phyloP scores from a whole-genome alignment of 2,888 invertebrate species.

The Ptychoptera albimana region DNA sequence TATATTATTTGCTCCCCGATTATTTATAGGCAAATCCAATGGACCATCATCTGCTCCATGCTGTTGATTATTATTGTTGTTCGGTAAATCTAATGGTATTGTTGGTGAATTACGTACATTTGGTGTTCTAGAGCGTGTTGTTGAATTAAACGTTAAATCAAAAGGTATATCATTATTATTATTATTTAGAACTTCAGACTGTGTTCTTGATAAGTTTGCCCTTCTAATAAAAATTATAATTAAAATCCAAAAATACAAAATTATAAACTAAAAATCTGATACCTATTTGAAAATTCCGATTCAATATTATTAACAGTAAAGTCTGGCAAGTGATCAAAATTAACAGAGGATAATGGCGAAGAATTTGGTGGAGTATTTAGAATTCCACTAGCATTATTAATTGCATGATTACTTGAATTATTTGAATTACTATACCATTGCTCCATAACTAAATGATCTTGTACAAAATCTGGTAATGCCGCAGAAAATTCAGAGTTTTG shows the following conservation, averaged over 20 bases:
- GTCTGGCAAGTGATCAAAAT: slow-evolving; percentile 16
- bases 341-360: slow-evolving; percentile 18
- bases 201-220: neutral
- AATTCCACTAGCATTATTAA: slow-evolving; percentile 1
- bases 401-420: slow-evolving; percentile 14
- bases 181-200: neutral
- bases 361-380: slow-evolving; percentile 19
- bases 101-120: neutral
- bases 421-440: slow-evolving; percentile 34
- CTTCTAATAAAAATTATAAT: neutral
- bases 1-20: neutral
- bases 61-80: neutral
- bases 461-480: slow-evolving; percentile 70
- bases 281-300: neutral
- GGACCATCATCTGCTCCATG: slow-evolving; percentile 5
- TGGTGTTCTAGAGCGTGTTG: slow-evolving; percentile 3
- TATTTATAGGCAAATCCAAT: neutral
- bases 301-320: neutral
- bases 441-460: slow-evolving; percentile 72
- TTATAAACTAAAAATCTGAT: too few relatives aligned
- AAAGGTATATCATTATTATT: slow-evolving; percentile 6
- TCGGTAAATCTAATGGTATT: slow-evolving; percentile 9
- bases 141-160: slow-evolving; percentile 8
- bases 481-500: slow-evolving; percentile 17
- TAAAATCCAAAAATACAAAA: too few relatives aligned